Evolutionary conservation across 2,888 invertebrate genomes (phyloP), one percentile per base, ranked within the genome.

Genomic region (Nasonovia ribisnigri): DNA sequence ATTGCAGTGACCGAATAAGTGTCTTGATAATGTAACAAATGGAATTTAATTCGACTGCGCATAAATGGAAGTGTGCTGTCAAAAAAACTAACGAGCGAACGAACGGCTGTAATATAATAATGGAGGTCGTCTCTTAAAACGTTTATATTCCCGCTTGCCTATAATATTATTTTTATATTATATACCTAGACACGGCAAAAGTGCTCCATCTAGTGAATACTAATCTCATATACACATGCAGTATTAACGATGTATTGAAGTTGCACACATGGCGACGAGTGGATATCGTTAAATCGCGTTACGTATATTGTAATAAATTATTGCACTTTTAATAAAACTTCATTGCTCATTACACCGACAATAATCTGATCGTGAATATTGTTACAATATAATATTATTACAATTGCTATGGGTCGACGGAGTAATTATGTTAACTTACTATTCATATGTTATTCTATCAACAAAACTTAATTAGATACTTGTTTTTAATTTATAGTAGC

Each of bases 171-270:
- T 26, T 26, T 57, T 26, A 54, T 54, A 54, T 57, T 57, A 26
- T 57, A 57, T 57, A 57, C 57, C 57, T 57, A 26, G 57, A 26
- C 57, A 0, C 43, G 0, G 0, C 2, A 26, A 26, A 57, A 86
- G 46, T 86, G 43, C 86, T 86, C 46, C 46, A 86, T 86, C 86
- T 86, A 86, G 46, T 46, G 46, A 46, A 86, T 48, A 46, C 43
- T 3, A 77, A 36, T 77, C 6, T 77, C 36, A 77, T 77, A 8
- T 8, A 13, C 6, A 57, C 26, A 57, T 57, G 26, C 1, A 1
- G 36, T 77, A 20, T 77, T 20, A 36, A 77, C 20, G 20, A 77
- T 60, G 3, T 29, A 20, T 77, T 77, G 8, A 77, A 77, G 20
- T 6, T 6, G 67, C 29, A 67, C n/a, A n/a, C n/a, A 6, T 54